phyloP scores from a whole-genome alignment of 2,797 vertebrate genomes.

The Yasuhikotakia modesta region DNA sequence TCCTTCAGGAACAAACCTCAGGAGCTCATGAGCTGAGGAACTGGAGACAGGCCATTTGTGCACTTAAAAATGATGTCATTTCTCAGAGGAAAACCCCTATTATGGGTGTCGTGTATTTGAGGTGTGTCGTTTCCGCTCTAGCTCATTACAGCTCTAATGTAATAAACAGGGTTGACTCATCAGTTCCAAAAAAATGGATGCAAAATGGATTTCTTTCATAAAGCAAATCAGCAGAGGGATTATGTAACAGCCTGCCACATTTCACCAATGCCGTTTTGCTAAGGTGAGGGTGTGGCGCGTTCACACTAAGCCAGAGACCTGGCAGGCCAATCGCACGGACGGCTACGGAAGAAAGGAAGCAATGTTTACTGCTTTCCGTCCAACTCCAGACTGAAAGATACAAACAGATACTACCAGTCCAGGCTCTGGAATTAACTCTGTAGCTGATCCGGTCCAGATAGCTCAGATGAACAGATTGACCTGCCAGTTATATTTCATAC shows the following conservation, averaged over 20 bases:
- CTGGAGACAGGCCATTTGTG: conserved; percentile 34
- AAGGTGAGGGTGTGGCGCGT: conserved; percentile 29
- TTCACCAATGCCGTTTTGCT: conserved; percentile 12
- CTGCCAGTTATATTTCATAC: background rate
- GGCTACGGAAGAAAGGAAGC: conserved; percentile 40
- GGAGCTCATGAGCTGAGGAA: background rate
- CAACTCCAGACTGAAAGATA: conserved; percentile 5
- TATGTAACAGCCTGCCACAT: conserved; percentile 9
- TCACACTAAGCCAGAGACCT: conserved; percentile 30
- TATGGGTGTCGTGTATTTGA: conserved; percentile 24
- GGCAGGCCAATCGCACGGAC: conserved; percentile 45
- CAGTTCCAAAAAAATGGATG: background rate
- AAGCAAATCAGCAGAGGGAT: background rate
- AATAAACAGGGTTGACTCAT: conserved; percentile 26
- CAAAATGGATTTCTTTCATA: background rate
- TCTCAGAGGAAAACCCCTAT: conserved; percentile 39
- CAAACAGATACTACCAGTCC: background rate
- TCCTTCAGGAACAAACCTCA: conserved; percentile 30
- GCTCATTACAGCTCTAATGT: background rate
- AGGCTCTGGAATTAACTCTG: background rate
- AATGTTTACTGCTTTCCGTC: conserved; percentile 39
- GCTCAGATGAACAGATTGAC: background rate
- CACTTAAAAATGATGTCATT: conserved; percentile 38
- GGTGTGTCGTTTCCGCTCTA: conserved; percentile 36
- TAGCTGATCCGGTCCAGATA: background rate